Evolutionary conservation across 2,797 vertebrate species (phyloP).

Genomic region (Neostethus bicornis): DNA sequence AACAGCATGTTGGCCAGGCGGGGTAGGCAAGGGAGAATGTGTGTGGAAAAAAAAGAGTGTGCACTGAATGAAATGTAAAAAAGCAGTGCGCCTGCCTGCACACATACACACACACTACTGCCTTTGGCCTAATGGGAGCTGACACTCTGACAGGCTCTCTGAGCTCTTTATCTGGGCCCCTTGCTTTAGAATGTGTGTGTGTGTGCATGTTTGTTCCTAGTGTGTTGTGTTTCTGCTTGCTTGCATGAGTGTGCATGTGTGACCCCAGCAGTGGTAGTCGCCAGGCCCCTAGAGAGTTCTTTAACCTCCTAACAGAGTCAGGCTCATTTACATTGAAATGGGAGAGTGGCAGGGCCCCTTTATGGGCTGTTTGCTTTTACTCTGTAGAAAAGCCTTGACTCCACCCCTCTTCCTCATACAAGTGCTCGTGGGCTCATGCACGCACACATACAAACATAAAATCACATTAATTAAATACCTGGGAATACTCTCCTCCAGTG

Average conservation of each 20-base stretch:
- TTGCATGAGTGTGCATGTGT: constrained; percentile 60
- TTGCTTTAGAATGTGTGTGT: constrained; percentile 59
- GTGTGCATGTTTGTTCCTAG: constrained; percentile 44
- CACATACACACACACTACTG: constrained; percentile 72
- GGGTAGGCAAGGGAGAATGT: constrained; percentile 70
- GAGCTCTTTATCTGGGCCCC: constrained; percentile 82
- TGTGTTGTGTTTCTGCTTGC: constrained; percentile 45
- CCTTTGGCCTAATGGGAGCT: constrained; percentile 80
- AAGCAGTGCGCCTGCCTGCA: constrained; percentile 75
- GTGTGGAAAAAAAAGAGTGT: constrained; percentile 60
- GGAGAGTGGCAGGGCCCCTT: constrained; percentile 80
- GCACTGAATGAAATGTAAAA: constrained; percentile 72
- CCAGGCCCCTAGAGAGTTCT: constrained; percentile 77
- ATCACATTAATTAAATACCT: constrained; percentile 42
- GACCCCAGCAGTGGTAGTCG: constrained; percentile 72
- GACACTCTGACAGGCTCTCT: constrained; percentile 79
- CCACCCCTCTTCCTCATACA: constrained; percentile 61
- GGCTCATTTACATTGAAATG: constrained; percentile 87
- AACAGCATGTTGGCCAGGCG: constrained; percentile 78
- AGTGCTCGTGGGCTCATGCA: constrained; percentile 30
- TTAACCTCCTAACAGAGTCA: constrained; percentile 84
- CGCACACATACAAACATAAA: constrained; percentile 28
- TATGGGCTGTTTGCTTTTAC: constrained; percentile 81
- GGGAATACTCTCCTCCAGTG: constrained; percentile 68
- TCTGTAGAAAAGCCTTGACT: constrained; percentile 70